These are phyloP conservation scores for Drosophila erecta DNA, from an alignment of 1,140 invertebrate species.

Conservation along the genomic window DNA sequence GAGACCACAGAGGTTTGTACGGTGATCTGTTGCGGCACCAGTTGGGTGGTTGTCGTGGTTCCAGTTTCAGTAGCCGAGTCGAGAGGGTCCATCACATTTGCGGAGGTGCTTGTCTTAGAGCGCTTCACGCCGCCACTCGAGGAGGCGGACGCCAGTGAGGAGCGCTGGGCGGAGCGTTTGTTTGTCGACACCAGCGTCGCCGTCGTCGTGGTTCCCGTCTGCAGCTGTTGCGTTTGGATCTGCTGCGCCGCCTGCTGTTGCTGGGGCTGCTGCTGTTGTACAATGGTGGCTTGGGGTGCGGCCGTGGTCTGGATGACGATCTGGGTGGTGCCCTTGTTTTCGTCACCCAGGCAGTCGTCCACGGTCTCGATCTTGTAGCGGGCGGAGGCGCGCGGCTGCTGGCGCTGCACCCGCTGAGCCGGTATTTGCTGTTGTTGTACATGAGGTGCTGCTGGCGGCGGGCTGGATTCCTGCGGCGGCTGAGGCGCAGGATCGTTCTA, in stretches of 20 bases:
- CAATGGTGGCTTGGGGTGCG: slow-evolving; percentile 71
- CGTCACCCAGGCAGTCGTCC: slow-evolving; percentile 76
- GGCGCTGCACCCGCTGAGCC: slow-evolving; percentile 69
- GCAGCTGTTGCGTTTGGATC: slow-evolving; percentile 68
- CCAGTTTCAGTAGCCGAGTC: slow-evolving; percentile 54
- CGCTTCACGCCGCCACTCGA: slow-evolving; percentile 55
- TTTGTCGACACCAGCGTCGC: slow-evolving; percentile 79
- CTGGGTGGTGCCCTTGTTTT: slow-evolving; percentile 79
- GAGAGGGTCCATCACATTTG: slow-evolving; percentile 61
- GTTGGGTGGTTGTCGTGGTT: slow-evolving; percentile 47
- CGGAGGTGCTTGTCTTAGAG: slow-evolving; percentile 48
- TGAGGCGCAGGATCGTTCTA: slow-evolving; percentile 79
- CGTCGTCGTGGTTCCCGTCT: slow-evolving; percentile 73
- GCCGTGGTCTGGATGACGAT: slow-evolving; percentile 81
- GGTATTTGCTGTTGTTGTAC: slow-evolving; percentile 74
- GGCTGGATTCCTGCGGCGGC: slow-evolving; percentile 66
- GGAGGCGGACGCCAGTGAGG: slow-evolving; percentile 39
- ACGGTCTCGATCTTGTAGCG: slow-evolving; percentile 83
- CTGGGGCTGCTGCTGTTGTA: slow-evolving; percentile 63
- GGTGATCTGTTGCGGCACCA: slow-evolving; percentile 73
- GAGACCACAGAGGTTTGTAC: slow-evolving; percentile 76
- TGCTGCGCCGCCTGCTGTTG: slow-evolving; percentile 60
- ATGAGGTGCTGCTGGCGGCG: slow-evolving; percentile 74
- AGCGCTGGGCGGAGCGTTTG: slow-evolving; percentile 73
- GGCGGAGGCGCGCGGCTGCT: slow-evolving; percentile 63